A percentile compares a stretch with the other conserved stretches of the same genome.
Conservation (phyloP, 1,140 invertebrate genomes). For the Leptopilina boulardi region DNA sequence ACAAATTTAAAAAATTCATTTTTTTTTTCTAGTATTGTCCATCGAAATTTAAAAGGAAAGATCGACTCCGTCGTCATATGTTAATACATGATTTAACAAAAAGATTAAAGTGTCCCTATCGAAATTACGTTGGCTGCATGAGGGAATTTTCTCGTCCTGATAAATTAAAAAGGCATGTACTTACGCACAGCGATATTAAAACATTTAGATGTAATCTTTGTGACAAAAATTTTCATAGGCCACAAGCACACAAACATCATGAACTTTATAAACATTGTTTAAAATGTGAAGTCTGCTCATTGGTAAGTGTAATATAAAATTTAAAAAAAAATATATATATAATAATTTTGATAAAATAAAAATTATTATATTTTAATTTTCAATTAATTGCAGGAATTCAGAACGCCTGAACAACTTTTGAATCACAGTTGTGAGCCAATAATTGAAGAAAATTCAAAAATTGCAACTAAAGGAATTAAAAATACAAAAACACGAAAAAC, state of each 20-base stretch:
- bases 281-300: constrained; percentile 71
- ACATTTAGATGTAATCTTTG: constrained; percentile 76
- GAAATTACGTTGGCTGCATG: constrained; percentile 79
- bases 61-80: constrained; percentile 83
- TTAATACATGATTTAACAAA: constrained; percentile 82
- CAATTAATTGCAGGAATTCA: constrained; percentile 63
- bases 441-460: constrained; percentile 62
- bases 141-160: constrained; percentile 81
- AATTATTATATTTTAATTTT: background rate
- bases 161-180: constrained; percentile 78
- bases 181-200: constrained; percentile 81
- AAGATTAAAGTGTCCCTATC: constrained; percentile 83
- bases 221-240: constrained; percentile 78
- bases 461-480: background rate
- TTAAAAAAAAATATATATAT: constrained; percentile 18
- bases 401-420: constrained; percentile 70
- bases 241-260: constrained; percentile 73
- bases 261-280: constrained; percentile 70
- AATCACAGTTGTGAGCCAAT: constrained; percentile 71
- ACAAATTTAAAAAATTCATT: constrained; percentile 43
- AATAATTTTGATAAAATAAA: constrained; percentile 14
- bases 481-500: constrained; percentile 69
- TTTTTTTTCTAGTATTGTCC: constrained; percentile 76
- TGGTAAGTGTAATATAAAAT: constrained; percentile 59
- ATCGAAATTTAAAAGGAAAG: constrained; percentile 82